These are phyloP conservation scores for Cryptoblepharus egeriae DNA, from an alignment of 2,797 vertebrate species.

Conservation along the genomic window DNA sequence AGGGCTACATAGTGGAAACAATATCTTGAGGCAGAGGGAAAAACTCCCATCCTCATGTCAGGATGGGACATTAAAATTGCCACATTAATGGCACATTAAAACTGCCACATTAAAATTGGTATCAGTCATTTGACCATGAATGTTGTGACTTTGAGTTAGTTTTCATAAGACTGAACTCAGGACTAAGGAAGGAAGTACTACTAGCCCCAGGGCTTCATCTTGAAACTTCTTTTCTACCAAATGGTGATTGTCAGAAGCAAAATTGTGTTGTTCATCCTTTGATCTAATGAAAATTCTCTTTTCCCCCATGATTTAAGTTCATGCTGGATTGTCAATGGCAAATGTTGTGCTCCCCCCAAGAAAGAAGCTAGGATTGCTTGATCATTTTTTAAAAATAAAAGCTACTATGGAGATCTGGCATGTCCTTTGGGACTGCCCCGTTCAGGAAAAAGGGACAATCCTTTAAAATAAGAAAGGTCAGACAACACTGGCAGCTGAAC, in stretches of 20 bases:
- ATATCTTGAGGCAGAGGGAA: background rate
- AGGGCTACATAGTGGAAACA: too few relatives aligned
- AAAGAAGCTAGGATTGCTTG: background rate
- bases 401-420: constrained; percentile 1
- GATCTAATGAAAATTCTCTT: background rate
- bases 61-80: background rate
- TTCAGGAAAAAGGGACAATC: constrained; percentile 7
- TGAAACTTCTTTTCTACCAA: background rate
- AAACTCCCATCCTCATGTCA: too few relatives aligned
- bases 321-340: background rate
- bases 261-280: background rate
- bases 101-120: background rate
- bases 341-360: background rate
- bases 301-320: background rate
- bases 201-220: background rate
- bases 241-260: background rate
- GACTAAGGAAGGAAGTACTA: background rate
- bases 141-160: too few relatives aligned
- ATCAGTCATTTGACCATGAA: background rate
- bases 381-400: background rate
- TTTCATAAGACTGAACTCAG: background rate
- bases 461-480: constrained; percentile 26
- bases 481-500: constrained; percentile 15
- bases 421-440: background rate
- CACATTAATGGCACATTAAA: background rate